phyloP scores from a whole-genome alignment of 2,888 invertebrate genomes.

The Girardia tigrina region DNA sequence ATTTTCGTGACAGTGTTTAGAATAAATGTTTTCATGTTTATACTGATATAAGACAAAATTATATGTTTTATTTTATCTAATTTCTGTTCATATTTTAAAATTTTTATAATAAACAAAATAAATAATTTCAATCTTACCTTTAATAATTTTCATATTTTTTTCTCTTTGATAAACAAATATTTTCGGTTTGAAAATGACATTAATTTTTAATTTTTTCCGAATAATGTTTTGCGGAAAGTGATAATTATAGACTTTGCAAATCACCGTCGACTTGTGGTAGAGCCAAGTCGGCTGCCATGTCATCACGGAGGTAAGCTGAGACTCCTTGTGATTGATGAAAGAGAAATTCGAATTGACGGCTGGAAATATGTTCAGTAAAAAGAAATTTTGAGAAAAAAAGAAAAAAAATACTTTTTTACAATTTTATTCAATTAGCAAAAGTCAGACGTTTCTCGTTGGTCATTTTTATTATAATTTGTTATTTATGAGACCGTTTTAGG shows the following conservation, averaged over 20 bases:
- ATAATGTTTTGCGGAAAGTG: background rate
- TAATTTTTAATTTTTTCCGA: background rate
- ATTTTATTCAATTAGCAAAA: too few relatives aligned
- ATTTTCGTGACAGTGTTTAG: too few relatives aligned
- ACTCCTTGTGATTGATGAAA: slow-evolving; percentile 10
- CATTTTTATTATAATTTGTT: too few relatives aligned
- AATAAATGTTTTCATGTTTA: too few relatives aligned
- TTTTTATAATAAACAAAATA: too few relatives aligned
- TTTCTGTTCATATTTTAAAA: too few relatives aligned
- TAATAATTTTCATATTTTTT: background rate
- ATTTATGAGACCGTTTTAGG: too few relatives aligned
- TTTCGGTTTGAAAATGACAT: background rate
- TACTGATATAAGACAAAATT: too few relatives aligned
- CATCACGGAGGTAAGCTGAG: background rate
- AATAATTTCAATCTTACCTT: too few relatives aligned
- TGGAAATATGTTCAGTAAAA: background rate
- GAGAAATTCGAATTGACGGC: slow-evolving; percentile 14
- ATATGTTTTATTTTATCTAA: too few relatives aligned
- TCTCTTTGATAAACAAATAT: background rate
- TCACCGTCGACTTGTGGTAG: background rate
- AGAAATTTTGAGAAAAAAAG: background rate
- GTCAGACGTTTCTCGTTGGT: too few relatives aligned
- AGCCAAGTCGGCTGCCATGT: background rate
- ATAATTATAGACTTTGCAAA: slow-evolving; percentile 1
- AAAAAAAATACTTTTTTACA: background rate